These are phyloP conservation scores for Todiramphus saurophagus DNA, from an alignment of 2,113 vertebrate species.

Conservation along the genomic window DNA sequence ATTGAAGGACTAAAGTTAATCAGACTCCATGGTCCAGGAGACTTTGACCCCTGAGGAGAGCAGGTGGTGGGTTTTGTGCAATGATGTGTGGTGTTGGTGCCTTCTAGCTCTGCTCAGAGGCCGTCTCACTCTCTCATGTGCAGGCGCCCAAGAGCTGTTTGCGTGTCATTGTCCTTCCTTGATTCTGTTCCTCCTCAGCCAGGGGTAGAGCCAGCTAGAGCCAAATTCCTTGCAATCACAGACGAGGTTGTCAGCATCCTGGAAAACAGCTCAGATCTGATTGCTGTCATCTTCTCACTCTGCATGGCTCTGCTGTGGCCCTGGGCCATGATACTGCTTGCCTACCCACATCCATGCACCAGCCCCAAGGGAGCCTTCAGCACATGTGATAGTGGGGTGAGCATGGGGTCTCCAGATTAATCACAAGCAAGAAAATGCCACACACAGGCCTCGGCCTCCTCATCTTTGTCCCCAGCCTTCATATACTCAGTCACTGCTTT, in stretches of 20 bases:
- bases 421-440: background rate
- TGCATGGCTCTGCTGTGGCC: background rate
- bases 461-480: background rate
- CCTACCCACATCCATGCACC: background rate
- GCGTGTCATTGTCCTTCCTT: background rate
- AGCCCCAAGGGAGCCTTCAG: background rate
- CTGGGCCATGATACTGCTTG: background rate
- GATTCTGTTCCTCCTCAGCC: background rate
- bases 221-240: slow-evolving; percentile 52
- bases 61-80: background rate
- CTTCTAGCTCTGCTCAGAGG: background rate
- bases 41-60: background rate
- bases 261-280: background rate
- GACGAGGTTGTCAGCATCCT: slow-evolving; percentile 56
- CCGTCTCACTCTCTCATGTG: fast-evolving
- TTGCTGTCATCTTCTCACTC: background rate
- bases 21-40: background rate
- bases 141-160: background rate
- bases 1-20: background rate
- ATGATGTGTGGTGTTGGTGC: background rate
- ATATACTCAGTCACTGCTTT: background rate
- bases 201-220: background rate
- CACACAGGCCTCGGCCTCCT: background rate
- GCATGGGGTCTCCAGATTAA: background rate
- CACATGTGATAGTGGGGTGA: background rate